Evolutionary conservation across 2,888 invertebrate genomes (phyloP), one percentile per base, ranked within the genome.

Genomic region (Dyspetes luteomarginatus): DNA sequence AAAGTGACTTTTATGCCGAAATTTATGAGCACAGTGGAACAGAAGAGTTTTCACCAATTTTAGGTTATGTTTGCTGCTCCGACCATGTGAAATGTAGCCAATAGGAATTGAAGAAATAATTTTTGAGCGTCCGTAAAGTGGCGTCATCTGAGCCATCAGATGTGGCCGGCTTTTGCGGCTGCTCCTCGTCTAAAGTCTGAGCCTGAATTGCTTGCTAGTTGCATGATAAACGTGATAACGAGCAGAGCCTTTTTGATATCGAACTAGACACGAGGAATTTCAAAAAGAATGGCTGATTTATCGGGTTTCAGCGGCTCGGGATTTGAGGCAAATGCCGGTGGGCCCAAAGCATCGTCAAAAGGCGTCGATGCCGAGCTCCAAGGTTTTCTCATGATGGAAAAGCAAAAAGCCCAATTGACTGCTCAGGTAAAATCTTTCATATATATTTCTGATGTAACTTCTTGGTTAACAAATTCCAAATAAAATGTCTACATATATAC

Each of bases 401-500:
- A 97, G 90, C 97, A 97, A 90, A 97, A 97, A 90, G 97, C 97
- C 0, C 96, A 97, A 92, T 95, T 97, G 85, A 96, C 97, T 92
- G 96, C 97, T 78, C 97, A 97, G 95, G 97, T 98, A 92, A 92
- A 85, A 76, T 83, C 69, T 65, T 9, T 9, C 4, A 9, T 17
- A 30, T 5, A 60, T 24, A 65, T 30, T 36, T 72, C 50, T 69
- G 52, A 79, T 73, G 64, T 81, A 81, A 81, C 69, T 58, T 81
- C 52, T 43, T 19, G 52, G 56, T 19, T 0, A 52, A 41, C 26
- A 0, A 15, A 22, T n/a, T n/a, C n/a, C n/a, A 24, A 55, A 1
- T 26, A n/a, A 52, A 24, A 12, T n/a, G 12, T 26, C n/a, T 19
- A 60, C 19, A n/a, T 9, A 24, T 52, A 7, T 22, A 12, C 12